Base-by-base conservation (phyloP, 2,797 vertebrate species). In the Eurystomus glaucurus region DNA sequence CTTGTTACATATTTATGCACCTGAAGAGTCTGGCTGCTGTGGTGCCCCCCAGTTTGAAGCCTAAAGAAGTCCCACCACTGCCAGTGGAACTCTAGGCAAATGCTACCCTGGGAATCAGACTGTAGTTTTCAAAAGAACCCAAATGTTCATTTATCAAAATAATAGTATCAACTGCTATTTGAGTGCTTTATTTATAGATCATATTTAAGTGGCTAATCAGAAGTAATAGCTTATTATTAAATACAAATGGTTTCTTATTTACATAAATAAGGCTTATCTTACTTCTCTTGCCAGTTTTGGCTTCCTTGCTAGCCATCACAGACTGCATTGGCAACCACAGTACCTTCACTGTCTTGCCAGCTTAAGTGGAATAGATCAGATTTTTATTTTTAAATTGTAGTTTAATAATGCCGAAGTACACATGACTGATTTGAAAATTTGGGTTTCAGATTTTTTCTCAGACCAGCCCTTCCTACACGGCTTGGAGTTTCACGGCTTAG, bases 371-470 rank as follows among this genome's bases (percentile, higher is more conserved):
- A 96, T 95, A 90, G 95, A 95, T 97, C 80, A 81, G 91, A 95
- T 95, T 92, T 98, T 97, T 91, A 90, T 97, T 97, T 97, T 93
- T 93, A 97, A 97, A 96, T 82, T 80, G 86, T 52, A 91, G 85
- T 65, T 97, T 97, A 96, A 87, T 93, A 97, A 48, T 92, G n/a
- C 74, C 0, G 80, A 93, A 94, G 55, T 62, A 96, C 45, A 91
- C 29, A 95, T 58, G 71, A 95, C 23, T 94, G 81, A 95, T 96
- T 93, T 79, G 83, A 97, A 98, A 96, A 93, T 94, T 94, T 78
- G 28, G 9, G 1, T 46, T 93, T 96, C 80, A 94, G 2, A 50
- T 72, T 96, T 98, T 95, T 96, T 90, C 92, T 94, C 85, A 97
- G 88, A 82, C 57, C n/a, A 94, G 83, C 10, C 60, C 50, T 85